phyloP scores from a whole-genome alignment of 2,888 invertebrate genomes.

The Apamea crenata region DNA sequence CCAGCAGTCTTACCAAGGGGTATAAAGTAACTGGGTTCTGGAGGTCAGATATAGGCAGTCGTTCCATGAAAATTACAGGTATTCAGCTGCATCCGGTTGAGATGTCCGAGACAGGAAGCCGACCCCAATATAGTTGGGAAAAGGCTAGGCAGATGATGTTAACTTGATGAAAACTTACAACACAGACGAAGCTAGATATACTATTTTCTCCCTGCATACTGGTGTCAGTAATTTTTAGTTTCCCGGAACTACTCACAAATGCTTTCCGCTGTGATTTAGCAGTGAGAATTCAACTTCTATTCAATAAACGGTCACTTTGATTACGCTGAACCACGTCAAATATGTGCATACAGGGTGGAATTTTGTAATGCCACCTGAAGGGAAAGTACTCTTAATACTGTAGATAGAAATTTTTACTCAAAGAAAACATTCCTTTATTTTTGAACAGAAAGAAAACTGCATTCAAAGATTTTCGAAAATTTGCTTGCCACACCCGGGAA shows the following conservation, averaged over 20 bases:
- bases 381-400: no score
- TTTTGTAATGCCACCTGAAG: no score
- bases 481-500: no score
- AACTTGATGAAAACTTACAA: constrained; percentile 4
- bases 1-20: neutral
- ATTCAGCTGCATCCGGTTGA: neutral
- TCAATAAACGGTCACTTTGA: constrained; percentile 47
- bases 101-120: neutral
- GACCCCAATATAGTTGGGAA: no score
- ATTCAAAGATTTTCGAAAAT: no score
- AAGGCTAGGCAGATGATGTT: neutral
- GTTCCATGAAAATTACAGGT: neutral
- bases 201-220: constrained; percentile 25
- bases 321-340: constrained; percentile 36
- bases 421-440: no score
- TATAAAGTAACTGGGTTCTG: neutral
- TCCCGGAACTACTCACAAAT: constrained; percentile 42
- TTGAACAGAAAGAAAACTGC: no score
- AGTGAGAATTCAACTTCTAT: constrained; percentile 35
- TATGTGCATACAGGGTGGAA: no score
- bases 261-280: constrained; percentile 37
- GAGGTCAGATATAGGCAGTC: neutral
- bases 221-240: constrained; percentile 44
- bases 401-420: no score
- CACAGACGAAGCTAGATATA: constrained; percentile 3